Conservation (phyloP, 2,113 vertebrate genomes). For the Hassar affinis region DNA sequence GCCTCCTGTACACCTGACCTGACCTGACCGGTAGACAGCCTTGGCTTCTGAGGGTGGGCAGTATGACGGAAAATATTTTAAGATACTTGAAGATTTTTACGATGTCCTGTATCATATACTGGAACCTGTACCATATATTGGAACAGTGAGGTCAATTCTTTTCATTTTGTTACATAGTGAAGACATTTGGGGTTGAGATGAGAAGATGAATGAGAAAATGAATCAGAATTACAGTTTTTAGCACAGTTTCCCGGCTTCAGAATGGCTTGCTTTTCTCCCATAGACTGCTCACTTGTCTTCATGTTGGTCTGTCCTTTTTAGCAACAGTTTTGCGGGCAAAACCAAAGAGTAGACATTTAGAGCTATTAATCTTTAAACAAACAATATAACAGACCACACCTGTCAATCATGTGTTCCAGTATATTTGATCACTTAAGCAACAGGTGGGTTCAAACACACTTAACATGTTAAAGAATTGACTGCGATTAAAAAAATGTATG, state of each 20-base stretch:
- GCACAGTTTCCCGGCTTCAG: not conserved
- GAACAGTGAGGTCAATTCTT: not conserved
- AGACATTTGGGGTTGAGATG: not conserved
- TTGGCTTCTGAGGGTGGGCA: not conserved
- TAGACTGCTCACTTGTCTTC: not conserved
- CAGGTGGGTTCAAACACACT: not conserved
- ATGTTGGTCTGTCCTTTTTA: not conserved
- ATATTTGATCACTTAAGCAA: not conserved
- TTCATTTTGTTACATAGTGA: not conserved
- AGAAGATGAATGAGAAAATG: not conserved
- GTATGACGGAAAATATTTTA: not conserved
- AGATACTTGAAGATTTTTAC: not conserved
- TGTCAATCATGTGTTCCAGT: not conserved
- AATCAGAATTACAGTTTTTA: not conserved
- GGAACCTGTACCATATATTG: not conserved
- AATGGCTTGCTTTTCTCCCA: not conserved
- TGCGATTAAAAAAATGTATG: no score
- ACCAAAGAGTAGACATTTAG: not conserved
- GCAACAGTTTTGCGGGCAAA: not conserved
- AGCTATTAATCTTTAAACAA: not conserved
- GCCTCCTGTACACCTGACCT: constrained; percentile 21
- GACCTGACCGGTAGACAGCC: not conserved
- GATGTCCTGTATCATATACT: not conserved
- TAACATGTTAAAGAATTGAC: no score
- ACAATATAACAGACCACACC: not conserved